A percentile compares a stretch with the other conserved stretches of the same genome.
phyloP scores from a whole-genome alignment of 2,888 invertebrate species.

The Ormyrus labotus region DNA sequence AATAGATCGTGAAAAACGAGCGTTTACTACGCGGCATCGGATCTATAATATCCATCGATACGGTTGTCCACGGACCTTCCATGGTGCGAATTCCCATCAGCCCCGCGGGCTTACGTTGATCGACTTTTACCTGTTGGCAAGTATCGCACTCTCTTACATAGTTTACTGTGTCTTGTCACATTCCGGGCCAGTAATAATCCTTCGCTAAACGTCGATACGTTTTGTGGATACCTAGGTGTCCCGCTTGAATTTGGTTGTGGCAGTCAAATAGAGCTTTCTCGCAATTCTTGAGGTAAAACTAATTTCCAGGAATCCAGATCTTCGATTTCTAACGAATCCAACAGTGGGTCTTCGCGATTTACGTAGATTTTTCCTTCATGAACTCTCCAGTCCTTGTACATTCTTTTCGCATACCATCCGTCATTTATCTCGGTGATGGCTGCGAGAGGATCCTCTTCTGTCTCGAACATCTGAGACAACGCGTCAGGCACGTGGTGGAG shows the following conservation, averaged over 20 bases:
- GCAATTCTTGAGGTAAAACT: neutral
- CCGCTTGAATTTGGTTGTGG: neutral
- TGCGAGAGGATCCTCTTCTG: neutral
- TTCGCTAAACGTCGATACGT: neutral
- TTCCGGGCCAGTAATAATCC: slow-evolving; percentile 3
- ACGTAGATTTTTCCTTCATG: neutral
- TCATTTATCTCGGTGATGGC: neutral
- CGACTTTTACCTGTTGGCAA: slow-evolving; percentile 3
- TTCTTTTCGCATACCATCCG: neutral
- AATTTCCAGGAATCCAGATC: neutral
- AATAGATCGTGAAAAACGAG: slow-evolving; percentile 1
- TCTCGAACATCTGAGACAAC: neutral
- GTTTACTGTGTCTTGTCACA: neutral
- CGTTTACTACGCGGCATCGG: neutral
- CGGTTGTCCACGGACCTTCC: neutral
- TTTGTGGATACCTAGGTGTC: neutral
- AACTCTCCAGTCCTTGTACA: neutral
- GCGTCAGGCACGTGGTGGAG: neutral
- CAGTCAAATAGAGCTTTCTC: neutral
- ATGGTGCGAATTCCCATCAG: neutral
- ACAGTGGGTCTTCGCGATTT: neutral
- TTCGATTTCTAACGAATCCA: neutral
- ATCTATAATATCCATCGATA: neutral
- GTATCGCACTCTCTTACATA: neutral
- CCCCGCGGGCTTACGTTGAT: neutral